These are phyloP conservation scores for Liparis tanakae DNA, from an alignment of 2,797 vertebrate species.

Conservation along the genomic window DNA sequence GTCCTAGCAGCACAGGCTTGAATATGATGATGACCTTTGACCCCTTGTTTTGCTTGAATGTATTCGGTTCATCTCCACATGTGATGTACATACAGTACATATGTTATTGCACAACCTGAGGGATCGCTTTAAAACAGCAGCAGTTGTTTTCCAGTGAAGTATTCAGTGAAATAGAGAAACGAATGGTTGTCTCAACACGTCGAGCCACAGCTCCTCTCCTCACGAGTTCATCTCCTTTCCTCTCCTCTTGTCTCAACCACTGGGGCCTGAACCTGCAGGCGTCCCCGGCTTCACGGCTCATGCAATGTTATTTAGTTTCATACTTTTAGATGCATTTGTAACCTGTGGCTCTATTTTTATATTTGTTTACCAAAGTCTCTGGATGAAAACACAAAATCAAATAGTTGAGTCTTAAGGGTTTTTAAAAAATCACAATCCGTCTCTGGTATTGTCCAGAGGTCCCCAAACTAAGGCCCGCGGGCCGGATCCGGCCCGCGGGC, in stretches of 20 bases:
- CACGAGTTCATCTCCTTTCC: background rate
- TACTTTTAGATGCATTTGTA: background rate
- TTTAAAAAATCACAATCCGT: too few species aligned
- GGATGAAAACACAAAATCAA: too few species aligned
- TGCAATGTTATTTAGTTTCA: background rate
- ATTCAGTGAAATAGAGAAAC: conserved; percentile 28
- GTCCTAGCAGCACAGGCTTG: background rate
- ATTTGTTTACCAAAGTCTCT: too few species aligned
- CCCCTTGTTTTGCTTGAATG: background rate
- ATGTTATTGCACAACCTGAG: conserved; percentile 18
- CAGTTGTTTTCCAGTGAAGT: conserved; percentile 6
- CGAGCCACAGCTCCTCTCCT: conserved; percentile 15
- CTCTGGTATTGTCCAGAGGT: too few species aligned
- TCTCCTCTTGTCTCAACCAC: conserved; percentile 18
- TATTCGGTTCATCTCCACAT: conserved; percentile 1
- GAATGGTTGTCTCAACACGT: conserved; percentile 36
- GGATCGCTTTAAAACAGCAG: background rate
- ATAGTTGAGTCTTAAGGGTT: too few species aligned
- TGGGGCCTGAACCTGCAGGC: background rate
- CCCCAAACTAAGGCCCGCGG: too few species aligned
- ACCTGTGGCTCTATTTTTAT: too few species aligned
- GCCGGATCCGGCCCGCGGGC: too few species aligned
- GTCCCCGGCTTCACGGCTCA: background rate
- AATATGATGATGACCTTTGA: background rate
- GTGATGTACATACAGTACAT: background rate